Evolutionary conservation across 64 coral and sea anemone species (phyloP).

Genomic region (Acropora tenuis): DNA sequence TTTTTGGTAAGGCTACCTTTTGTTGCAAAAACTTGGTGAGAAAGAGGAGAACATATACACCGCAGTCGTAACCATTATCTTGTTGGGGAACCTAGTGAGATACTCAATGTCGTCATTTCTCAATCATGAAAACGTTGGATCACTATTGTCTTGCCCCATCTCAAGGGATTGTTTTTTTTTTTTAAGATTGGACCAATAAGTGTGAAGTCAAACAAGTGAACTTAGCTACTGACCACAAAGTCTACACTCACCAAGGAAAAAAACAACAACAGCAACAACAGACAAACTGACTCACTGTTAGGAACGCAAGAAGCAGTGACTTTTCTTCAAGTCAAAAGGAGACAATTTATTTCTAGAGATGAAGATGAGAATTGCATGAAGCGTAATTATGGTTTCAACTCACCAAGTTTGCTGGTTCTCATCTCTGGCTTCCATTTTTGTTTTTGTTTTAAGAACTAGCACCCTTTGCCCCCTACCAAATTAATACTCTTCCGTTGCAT

Average conservation of each 20-base stretch:
- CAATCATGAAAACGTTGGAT: not conserved
- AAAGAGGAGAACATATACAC: constrained; percentile 38
- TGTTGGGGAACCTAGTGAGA: constrained; percentile 34
- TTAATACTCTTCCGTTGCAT: too few relatives aligned
- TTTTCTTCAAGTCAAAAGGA: too few relatives aligned
- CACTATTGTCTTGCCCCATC: not conserved
- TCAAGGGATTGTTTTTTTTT: not conserved
- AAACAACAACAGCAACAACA: too few relatives aligned
- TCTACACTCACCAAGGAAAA: too few relatives aligned
- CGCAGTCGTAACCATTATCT: constrained; percentile 37
- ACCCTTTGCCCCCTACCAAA: too few relatives aligned
- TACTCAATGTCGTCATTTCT: not conserved
- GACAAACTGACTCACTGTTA: too few relatives aligned
- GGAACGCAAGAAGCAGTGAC: too few relatives aligned
- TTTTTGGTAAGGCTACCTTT: constrained; percentile 1
- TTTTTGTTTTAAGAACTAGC: too few relatives aligned
- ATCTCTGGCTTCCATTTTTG: not conserved
- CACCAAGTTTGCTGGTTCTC: not conserved
- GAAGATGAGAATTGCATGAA: not conserved
- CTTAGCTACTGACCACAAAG: too few relatives aligned
- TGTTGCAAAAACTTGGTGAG: constrained; percentile 18
- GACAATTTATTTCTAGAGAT: not conserved
- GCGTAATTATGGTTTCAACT: not conserved
- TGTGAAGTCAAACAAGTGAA: too few relatives aligned
- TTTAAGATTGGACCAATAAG: too few relatives aligned